Percentiles rank a stretch among this genome's conserved stretches.
Conservation (phyloP, 2,888 invertebrate species). For the Drosophila imparisetae region DNA sequence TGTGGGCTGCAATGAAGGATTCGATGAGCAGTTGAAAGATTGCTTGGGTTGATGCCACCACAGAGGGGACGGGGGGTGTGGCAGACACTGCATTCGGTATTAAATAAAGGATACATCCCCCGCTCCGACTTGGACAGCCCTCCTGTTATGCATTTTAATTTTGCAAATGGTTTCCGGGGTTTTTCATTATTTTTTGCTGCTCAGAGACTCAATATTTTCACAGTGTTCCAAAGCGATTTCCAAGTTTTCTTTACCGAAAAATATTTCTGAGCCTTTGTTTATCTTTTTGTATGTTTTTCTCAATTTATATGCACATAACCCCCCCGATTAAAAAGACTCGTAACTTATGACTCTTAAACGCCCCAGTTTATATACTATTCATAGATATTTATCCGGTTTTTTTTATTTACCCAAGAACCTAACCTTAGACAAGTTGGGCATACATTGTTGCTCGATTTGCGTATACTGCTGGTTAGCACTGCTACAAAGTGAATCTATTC, state of each 20-base stretch:
- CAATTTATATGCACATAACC: conserved; percentile 24
- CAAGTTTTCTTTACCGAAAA: not conserved
- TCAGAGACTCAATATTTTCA: not conserved
- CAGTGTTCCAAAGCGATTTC: not conserved
- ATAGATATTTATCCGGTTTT: not conserved
- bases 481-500: conserved; percentile 22
- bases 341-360: conserved; percentile 13
- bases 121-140: not conserved
- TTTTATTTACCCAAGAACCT: conserved; percentile 40
- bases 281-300: conserved; percentile 41
- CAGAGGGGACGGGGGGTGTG: not conserved
- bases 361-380: conserved; percentile 21
- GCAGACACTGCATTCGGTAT: conserved; percentile 54
- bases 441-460: conserved; percentile 2
- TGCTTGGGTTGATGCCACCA: not conserved
- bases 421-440: conserved; percentile 50
- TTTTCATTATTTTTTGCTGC: not conserved
- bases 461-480: not conserved
- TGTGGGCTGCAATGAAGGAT: conserved; percentile 28
- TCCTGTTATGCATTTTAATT: conserved; percentile 37
- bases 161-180: conserved; percentile 58
- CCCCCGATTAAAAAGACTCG: not conserved
- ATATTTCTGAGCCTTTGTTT: not conserved
- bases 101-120: conserved; percentile 44
- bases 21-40: conserved; percentile 1